These are phyloP conservation scores for Elgonia sp. DNA, from an alignment of 2,888 invertebrate genomes.

Conservation along the genomic window DNA sequence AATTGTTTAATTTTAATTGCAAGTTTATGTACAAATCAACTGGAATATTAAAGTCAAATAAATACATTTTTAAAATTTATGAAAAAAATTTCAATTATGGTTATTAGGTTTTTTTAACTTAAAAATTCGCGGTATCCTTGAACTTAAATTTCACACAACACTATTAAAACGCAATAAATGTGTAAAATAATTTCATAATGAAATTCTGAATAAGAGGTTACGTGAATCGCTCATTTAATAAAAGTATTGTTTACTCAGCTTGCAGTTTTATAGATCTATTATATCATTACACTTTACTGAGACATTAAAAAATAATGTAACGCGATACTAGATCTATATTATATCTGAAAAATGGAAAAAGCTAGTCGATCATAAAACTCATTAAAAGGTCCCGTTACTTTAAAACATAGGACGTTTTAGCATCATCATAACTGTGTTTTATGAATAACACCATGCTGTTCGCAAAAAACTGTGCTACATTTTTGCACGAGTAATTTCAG, in stretches of 20 bases:
- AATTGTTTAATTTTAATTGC: too few species aligned
- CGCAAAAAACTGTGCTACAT: conserved; percentile 32
- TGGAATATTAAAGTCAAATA: too few species aligned
- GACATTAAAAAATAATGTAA: conserved; percentile 35
- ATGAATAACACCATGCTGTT: conserved; percentile 24
- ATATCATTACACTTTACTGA: conserved; percentile 38
- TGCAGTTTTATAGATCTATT: conserved; percentile 36
- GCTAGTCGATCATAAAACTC: conserved; percentile 54
- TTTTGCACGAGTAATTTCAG: conserved; percentile 1
- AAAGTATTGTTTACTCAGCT: conserved; percentile 15
- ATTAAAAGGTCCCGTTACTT: conserved; percentile 56
- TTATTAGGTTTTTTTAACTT: too few species aligned
- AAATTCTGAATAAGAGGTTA: not conserved
- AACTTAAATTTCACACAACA: too few species aligned
- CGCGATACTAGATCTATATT: conserved; percentile 33
- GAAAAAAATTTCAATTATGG: too few species aligned
- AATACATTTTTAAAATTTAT: too few species aligned
- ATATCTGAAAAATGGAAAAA: conserved; percentile 29
- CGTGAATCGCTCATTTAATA: not conserved
- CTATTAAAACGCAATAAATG: too few species aligned
- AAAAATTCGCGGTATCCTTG: too few species aligned
- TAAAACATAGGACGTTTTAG: conserved; percentile 54
- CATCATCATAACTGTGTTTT: conserved; percentile 52
- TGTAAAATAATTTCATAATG: not conserved
- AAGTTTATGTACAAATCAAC: too few species aligned